phyloP scores from a whole-genome alignment of 2,113 vertebrate genomes.

The Delphinus delphis region DNA sequence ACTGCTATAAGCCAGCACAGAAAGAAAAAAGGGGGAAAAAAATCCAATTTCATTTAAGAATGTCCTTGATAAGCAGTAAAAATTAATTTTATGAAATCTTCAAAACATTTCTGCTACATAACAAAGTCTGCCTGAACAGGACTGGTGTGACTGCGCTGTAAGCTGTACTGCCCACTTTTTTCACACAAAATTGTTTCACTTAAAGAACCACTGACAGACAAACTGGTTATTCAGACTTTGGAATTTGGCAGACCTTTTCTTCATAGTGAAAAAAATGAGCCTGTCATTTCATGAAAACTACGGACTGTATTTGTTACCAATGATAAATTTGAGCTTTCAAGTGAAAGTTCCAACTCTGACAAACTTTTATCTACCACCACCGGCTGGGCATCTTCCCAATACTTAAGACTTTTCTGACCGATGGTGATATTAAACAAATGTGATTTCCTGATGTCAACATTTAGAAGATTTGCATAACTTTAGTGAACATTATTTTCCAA shows the following conservation, averaged over 20 bases:
- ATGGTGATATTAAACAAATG: background rate
- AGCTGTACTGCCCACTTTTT: background rate
- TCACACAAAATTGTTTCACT: background rate
- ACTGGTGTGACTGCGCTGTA: background rate
- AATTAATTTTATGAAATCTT: background rate
- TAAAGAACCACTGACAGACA: background rate
- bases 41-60: background rate
- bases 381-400: background rate
- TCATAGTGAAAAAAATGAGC: background rate
- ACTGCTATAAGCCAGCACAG: background rate
- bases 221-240: background rate
- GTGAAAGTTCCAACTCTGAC: constrained; percentile 24
- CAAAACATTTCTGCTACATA: background rate
- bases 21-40: background rate
- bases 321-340: constrained; percentile 19
- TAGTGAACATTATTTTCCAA: background rate
- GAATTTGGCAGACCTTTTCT: background rate
- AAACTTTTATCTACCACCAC: background rate
- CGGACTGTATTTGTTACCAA: background rate
- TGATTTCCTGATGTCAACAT: background rate
- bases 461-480: background rate
- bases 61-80: background rate
- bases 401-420: background rate
- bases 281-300: background rate
- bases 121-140: background rate